Conservation (phyloP, 2,113 vertebrate species). For the Gymnobelideus leadbeateri region DNA sequence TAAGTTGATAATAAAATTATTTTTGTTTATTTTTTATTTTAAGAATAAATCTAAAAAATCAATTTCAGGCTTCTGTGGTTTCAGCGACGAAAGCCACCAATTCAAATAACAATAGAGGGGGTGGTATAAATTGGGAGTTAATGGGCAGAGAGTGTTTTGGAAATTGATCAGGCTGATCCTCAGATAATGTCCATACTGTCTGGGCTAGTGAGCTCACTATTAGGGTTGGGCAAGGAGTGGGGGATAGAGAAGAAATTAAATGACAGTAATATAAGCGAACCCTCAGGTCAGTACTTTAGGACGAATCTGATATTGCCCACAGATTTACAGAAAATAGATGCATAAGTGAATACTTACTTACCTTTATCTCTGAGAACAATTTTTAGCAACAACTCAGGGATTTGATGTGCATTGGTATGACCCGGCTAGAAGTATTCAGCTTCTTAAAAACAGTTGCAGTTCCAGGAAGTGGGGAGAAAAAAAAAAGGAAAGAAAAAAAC, state of each 20-base stretch:
- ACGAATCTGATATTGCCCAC: neutral
- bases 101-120: neutral
- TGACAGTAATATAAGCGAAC: neutral
- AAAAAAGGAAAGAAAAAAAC: conserved; percentile 21
- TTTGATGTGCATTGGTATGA: neutral
- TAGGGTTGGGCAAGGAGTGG: neutral
- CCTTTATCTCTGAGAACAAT: conserved; percentile 50
- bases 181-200: neutral
- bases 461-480: conserved; percentile 67
- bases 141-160: no score
- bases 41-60: neutral
- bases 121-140: neutral
- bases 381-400: neutral
- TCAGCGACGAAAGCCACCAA: neutral
- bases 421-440: neutral
- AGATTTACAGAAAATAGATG: neutral
- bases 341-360: conserved; percentile 70
- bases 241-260: neutral
- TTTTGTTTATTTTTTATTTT: no score
- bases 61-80: neutral
- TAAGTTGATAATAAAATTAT: neutral
- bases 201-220: neutral
- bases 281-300: neutral
- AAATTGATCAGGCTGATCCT: neutral
- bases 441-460: conserved; percentile 54